Conservation (phyloP, 2,888 invertebrate species). For the Sisyra nigra region DNA sequence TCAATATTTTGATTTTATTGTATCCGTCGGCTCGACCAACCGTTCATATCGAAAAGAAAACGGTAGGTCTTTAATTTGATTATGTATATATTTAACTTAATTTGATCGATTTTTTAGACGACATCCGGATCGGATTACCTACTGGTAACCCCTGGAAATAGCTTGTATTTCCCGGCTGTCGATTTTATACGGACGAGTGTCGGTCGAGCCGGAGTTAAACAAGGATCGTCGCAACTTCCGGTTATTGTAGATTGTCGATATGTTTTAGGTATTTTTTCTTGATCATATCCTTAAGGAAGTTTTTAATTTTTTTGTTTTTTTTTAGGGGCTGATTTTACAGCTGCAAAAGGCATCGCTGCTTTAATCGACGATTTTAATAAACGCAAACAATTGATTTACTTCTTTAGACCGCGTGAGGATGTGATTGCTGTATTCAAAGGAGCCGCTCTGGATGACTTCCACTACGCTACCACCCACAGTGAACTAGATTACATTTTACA, state of each 20-base stretch:
- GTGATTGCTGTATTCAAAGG: slow-evolving; percentile 54
- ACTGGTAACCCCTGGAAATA: slow-evolving; percentile 62
- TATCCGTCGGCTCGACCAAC: slow-evolving; percentile 71
- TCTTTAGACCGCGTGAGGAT: slow-evolving; percentile 47
- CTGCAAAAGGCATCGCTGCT: slow-evolving; percentile 68
- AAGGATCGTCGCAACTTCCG: slow-evolving; percentile 54
- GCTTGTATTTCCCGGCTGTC: slow-evolving; percentile 65
- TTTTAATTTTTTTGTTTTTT: no score
- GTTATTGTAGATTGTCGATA: slow-evolving; percentile 70
- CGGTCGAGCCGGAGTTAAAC: slow-evolving; percentile 51
- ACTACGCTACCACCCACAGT: slow-evolving; percentile 36
- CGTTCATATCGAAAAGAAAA: slow-evolving; percentile 51
- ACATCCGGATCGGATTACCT: slow-evolving; percentile 52
- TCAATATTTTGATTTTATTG: slow-evolving; percentile 60
- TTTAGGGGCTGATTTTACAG: slow-evolving; percentile 69
- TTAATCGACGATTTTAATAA: slow-evolving; percentile 53
- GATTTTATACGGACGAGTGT: slow-evolving; percentile 68
- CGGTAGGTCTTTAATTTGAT: slow-evolving; percentile 31
- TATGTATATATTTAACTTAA: background rate
- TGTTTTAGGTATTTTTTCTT: slow-evolving; percentile 38
- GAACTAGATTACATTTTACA: slow-evolving; percentile 42
- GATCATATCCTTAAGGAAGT: no score
- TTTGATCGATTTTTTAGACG: slow-evolving; percentile 33
- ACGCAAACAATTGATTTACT: slow-evolving; percentile 54
- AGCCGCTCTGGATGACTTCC: slow-evolving; percentile 44